phyloP scores from a whole-genome alignment of 2,888 invertebrate species.

The Rugalucina vietnamica region DNA sequence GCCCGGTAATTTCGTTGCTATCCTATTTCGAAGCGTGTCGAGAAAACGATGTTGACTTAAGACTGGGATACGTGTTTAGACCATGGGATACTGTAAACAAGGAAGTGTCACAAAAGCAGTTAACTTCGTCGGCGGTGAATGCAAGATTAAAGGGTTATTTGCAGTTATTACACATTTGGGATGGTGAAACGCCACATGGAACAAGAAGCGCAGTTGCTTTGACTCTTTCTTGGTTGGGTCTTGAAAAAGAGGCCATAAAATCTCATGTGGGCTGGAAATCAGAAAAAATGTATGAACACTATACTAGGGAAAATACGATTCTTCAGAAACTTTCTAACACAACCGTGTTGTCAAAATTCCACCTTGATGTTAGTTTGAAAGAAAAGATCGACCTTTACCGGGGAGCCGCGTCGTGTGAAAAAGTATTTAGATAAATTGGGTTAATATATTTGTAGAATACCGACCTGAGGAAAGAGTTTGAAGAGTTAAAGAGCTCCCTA shows the following conservation, averaged over 20 bases:
- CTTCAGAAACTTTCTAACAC: not conserved
- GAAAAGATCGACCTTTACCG: not conserved
- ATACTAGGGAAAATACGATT: not conserved
- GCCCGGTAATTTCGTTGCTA: too few relatives aligned
- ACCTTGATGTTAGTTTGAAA: not conserved
- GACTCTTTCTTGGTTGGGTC: too few relatives aligned
- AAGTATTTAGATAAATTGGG: not conserved
- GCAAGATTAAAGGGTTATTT: too few relatives aligned
- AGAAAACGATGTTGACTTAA: too few relatives aligned
- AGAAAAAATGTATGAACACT: constrained; percentile 6
- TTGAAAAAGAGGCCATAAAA: not conserved
- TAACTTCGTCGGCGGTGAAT: too few relatives aligned
- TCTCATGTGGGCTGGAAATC: constrained; percentile 24
- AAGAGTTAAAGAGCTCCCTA: not conserved
- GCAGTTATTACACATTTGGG: too few relatives aligned
- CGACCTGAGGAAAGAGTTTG: not conserved
- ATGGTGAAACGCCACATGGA: too few relatives aligned
- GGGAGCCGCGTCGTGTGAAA: not conserved
- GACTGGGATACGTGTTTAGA: too few relatives aligned
- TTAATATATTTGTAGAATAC: not conserved
- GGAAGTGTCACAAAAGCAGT: too few relatives aligned
- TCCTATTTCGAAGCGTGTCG: too few relatives aligned
- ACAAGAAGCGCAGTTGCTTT: too few relatives aligned
- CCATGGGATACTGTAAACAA: too few relatives aligned
- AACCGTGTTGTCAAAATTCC: not conserved